A percentile compares a stretch with the other conserved stretches of the same genome.
phyloP scores from a whole-genome alignment of 2,113 vertebrate species.

The Rhombomys opimus region DNA sequence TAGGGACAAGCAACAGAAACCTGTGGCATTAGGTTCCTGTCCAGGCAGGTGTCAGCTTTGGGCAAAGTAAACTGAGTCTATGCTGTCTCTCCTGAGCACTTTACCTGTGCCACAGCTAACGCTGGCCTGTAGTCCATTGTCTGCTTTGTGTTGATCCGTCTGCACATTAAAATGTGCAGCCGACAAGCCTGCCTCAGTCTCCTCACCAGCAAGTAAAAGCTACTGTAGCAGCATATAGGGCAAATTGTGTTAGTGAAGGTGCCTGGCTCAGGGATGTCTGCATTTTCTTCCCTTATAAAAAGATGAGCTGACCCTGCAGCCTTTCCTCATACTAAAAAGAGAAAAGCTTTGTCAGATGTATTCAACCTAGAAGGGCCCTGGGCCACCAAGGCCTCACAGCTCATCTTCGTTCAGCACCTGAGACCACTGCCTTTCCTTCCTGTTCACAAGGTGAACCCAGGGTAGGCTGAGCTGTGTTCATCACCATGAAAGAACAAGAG shows the following conservation, averaged over 20 bases:
- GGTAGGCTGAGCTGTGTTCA: background rate
- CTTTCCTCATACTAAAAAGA: background rate
- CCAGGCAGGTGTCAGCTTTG: background rate
- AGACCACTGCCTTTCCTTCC: background rate
- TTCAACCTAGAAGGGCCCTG: background rate
- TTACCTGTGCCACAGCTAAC: background rate
- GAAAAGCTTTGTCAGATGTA: background rate
- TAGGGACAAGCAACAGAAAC: background rate
- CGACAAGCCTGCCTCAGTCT: background rate
- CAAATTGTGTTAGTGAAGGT: background rate
- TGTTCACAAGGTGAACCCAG: too few relatives aligned
- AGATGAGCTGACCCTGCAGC: background rate
- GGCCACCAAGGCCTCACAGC: background rate
- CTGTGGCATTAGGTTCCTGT: too few relatives aligned
- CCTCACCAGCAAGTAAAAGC: background rate
- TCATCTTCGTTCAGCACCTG: background rate
- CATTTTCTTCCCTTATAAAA: background rate
- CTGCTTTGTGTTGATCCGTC: too few relatives aligned
- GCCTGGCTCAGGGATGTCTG: background rate
- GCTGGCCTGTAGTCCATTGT: background rate
- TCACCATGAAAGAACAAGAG: background rate
- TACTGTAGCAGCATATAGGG: background rate
- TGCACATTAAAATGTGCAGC: accelerated
- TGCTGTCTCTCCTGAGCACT: background rate
- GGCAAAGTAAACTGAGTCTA: background rate